Percentiles rank a stretch among this genome's conserved stretches.
These are phyloP conservation scores for Dexiosoma caninum DNA, from an alignment of 2,888 invertebrate species.

Conservation along the genomic window DNA sequence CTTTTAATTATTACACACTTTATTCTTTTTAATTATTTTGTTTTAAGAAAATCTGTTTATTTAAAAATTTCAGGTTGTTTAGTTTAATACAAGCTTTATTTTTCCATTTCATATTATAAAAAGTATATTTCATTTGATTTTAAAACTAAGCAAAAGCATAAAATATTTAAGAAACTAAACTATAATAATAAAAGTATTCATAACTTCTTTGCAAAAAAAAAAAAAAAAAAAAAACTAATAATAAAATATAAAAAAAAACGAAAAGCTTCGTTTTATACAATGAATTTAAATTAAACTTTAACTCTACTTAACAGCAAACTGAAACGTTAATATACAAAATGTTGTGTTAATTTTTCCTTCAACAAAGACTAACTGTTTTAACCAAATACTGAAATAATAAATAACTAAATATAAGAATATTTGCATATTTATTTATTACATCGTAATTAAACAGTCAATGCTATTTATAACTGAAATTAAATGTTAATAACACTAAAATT, in stretches of 20 bases:
- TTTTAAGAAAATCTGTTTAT: slow-evolving; percentile 44
- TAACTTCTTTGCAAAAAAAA: slow-evolving; percentile 48
- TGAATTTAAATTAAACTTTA: slow-evolving; percentile 26
- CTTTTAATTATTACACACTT: slow-evolving; percentile 45
- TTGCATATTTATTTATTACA: background rate
- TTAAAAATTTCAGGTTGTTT: slow-evolving; percentile 52
- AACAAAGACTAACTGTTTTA: background rate
- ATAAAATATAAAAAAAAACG: slow-evolving; percentile 25
- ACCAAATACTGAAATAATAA: background rate
- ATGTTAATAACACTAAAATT: slow-evolving; percentile 21
- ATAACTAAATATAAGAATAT: background rate
- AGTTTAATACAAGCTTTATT: slow-evolving; percentile 33
- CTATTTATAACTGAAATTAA: slow-evolving; percentile 2
- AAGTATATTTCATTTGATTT: slow-evolving; percentile 33
- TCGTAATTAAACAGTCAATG: slow-evolving; percentile 15
- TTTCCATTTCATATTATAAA: slow-evolving; percentile 6
- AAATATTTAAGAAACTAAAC: slow-evolving; percentile 23
- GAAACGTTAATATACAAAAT: slow-evolving; percentile 22
- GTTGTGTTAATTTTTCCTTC: background rate
- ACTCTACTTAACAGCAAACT: slow-evolving; percentile 6
- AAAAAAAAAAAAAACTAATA: background rate
- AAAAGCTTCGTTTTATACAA: slow-evolving; percentile 50
- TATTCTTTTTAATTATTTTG: slow-evolving; percentile 6
- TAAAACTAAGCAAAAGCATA: slow-evolving; percentile 31
- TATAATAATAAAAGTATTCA: slow-evolving; percentile 17